Evolutionary conservation across 30 jellyfish, hydroid and myxozoan genomes (phyloP).

Genomic region (Hydractinia echinata): DNA sequence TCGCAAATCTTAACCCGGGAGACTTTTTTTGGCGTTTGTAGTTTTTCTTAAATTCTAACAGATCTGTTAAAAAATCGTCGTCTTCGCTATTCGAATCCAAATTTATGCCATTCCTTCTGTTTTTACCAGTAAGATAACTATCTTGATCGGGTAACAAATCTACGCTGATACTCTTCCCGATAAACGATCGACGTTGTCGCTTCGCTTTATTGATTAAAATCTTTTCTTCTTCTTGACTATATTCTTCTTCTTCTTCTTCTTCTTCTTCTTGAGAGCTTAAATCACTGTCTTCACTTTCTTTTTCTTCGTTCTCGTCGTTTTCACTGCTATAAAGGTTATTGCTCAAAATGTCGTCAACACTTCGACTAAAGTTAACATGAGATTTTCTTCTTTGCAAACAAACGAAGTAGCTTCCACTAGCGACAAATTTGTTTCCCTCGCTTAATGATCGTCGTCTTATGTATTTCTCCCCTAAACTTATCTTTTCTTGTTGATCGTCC

Average conservation of each 20-base stretch:
- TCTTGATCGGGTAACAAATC: slow-evolving; percentile 25
- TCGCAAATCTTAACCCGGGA: slow-evolving; percentile 34
- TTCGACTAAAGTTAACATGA: neutral
- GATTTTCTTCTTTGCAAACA: no score
- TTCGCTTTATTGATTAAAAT: neutral
- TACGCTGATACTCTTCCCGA: slow-evolving; percentile 37
- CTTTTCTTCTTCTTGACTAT: no score
- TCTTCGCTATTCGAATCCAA: slow-evolving; percentile 21
- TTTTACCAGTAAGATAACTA: slow-evolving; percentile 19
- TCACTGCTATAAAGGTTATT: neutral
- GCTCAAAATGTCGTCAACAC: slow-evolving; percentile 2
- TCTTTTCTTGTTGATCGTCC: neutral
- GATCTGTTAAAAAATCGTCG: slow-evolving; percentile 27
- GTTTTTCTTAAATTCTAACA: slow-evolving; percentile 28
- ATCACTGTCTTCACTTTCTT: neutral
- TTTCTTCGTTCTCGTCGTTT: neutral
- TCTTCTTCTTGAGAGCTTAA: no score
- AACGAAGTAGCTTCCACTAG: no score
- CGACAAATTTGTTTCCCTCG: neutral
- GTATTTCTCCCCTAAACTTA: neutral
- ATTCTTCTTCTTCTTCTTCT: no score
- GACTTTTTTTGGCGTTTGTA: slow-evolving; percentile 14
- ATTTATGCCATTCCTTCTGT: slow-evolving; percentile 30
- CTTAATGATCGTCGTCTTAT: slow-evolving; percentile 2
- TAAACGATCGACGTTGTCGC: slow-evolving; percentile 28